Evolutionary conservation across 2,797 vertebrate genomes (phyloP), one percentile per base, ranked within the genome.

Genomic region (Triplophysa yarkandensis): DNA sequence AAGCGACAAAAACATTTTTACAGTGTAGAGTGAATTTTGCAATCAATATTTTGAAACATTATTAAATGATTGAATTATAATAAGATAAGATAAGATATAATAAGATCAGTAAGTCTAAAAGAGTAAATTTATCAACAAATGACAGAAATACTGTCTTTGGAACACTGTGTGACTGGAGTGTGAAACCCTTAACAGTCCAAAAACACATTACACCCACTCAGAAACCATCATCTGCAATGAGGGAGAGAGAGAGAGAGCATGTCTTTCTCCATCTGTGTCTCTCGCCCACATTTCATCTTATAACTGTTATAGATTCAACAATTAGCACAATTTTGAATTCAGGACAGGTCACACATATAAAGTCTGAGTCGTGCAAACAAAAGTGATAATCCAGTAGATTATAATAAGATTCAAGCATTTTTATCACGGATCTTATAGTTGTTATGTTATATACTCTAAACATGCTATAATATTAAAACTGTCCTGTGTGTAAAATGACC

Each of bases 221-320:
- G 65, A 73, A 76, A 55, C 73, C 72, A 74, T 73, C 73, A 72
- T 76, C 52, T 80, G 75, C 44, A 44, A 16, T 48, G 41, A 44
- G 23, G 41, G 64, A 36, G 65, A 19, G 62, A 77, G 41, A 36
- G 44, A 60, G 39, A 14, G 44, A 60, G 46, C 13, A 17, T 17
- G 7, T 39, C 16, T 60, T 76, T 82, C 76, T 81, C 79, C 75
- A 71, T 73, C 78, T 76, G 80, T 16, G 79, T 74, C 80, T 14
- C 71, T 39, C 75, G 71, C 54, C 48, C 57, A 19, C 69, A 55
- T 79, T 62, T 48, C 30, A 25, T 50, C 69, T 57, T 72, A 63
- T n/a, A 60, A 67, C 62, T 52, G 52, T 55, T 70, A 60, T 46
- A 74, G 58, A 77, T 61, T 60, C 28, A 43, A 75, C 62, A 72